Conservation (phyloP, 2,888 invertebrate species). For the Cataglyphis albicans region DNA sequence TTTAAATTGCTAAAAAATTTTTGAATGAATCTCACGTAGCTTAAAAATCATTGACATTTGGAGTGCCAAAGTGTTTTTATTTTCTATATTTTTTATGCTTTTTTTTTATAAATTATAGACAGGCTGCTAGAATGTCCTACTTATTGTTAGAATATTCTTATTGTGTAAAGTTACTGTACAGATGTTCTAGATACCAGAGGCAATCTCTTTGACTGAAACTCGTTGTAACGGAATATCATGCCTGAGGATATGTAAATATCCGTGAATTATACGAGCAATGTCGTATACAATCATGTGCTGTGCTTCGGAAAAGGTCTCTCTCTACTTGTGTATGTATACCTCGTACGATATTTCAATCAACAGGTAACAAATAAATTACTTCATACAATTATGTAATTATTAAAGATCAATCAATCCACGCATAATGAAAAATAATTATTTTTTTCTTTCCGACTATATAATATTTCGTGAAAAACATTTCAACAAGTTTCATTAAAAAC, state of each 20-base stretch:
- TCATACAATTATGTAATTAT: background rate
- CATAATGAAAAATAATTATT: background rate
- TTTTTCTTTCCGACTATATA: background rate
- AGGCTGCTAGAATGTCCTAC: background rate
- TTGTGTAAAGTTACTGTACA: background rate
- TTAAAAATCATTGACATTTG: background rate
- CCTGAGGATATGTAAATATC: conserved; percentile 10
- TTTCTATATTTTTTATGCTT: background rate
- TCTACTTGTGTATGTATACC: background rate
- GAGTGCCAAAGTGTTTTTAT: background rate
- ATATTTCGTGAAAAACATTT: background rate
- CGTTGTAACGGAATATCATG: background rate
- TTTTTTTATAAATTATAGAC: conserved; percentile 25
- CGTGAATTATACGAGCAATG: conserved; percentile 16
- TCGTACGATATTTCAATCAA: background rate
- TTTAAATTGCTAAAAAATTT: background rate
- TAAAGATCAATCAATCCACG: background rate
- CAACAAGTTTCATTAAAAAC: background rate
- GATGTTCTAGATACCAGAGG: background rate
- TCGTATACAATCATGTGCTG: background rate
- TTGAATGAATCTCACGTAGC: background rate
- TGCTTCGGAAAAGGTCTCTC: background rate
- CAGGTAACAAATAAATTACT: conserved; percentile 10
- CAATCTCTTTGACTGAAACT: conserved; percentile 13
- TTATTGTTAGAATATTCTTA: background rate